Evolutionary conservation across 2,888 invertebrate species (phyloP), one percentile per base, ranked within the genome.

Genomic region (Himalopsyche japonica): DNA sequence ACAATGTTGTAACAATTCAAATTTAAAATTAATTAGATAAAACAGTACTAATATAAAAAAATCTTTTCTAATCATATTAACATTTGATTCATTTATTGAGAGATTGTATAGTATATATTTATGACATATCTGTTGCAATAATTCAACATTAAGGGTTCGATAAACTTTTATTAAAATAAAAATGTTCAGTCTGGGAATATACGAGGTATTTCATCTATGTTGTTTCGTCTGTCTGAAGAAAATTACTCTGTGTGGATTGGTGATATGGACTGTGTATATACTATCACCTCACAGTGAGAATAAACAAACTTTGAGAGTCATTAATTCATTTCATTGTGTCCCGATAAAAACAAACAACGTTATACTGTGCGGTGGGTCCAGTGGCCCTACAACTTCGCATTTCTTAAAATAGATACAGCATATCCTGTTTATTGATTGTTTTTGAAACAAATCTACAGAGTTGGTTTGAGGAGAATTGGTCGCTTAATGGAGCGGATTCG

Each of bases 261-360:
- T 27, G 15, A 27, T 70, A 70, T 27, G 70, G 27, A 70, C 30
- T 70, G 24, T 70, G 70, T 70, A 30, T 70, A 70, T 70, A 27
- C 24, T 30, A 70, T 70, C 70, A 70, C 70, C 70, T 70, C 70
- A 70, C 70, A 70, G 70, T 70, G 70, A 70, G 70, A 70, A 70
- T 70, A 70, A 70, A 70, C 70, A 70, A 70, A 70, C 70, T 70
- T 27, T 15, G 30, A 70, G 70, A 27, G 70, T 27, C 70, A 70
- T 70, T 70, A 70, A 70, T 70, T 70, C 70, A 70, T 70, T 70
- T 70, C 70, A 70, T 70, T 70, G 70, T 70, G 70, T 70, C 70
- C 70, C 70, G 70, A 70, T 70, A 70, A 70, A 57, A 70, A 70
- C 70, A 70, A 70, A 70, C 30, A 70, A 70, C 12, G 3, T 27